phyloP scores from a whole-genome alignment of 2,797 vertebrate species.

The Mastacembelus armatus region DNA sequence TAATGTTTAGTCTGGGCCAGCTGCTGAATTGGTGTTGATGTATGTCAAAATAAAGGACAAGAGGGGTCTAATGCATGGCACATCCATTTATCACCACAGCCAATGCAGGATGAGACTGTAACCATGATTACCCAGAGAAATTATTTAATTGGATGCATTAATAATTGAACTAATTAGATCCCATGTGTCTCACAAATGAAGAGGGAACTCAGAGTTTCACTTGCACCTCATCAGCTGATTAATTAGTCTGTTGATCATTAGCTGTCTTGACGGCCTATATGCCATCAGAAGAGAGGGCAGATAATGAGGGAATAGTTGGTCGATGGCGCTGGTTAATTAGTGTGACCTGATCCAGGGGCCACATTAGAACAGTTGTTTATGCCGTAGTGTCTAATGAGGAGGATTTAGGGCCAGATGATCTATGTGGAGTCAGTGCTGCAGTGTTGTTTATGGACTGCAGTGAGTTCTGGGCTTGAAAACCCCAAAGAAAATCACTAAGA shows the following conservation, averaged over 20 bases:
- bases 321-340: constrained; percentile 99
- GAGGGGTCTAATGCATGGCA: constrained; percentile 35
- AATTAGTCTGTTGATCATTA: constrained; percentile 99
- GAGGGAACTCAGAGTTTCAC: constrained; percentile 91
- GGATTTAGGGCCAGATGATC: constrained; percentile 86
- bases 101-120: constrained; percentile 89
- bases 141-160: constrained; percentile 99
- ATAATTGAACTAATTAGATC: constrained; percentile 99
- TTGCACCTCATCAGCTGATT: constrained; percentile 92
- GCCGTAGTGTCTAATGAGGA: constrained; percentile 95
- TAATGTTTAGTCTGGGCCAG: constrained; percentile 48
- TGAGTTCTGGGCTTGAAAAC: constrained; percentile 47
- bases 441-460: constrained; percentile 59
- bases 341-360: constrained; percentile 98
- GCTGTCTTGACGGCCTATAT: constrained; percentile 94
- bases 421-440: constrained; percentile 55
- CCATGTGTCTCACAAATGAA: constrained; percentile 96
- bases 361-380: constrained; percentile 93
- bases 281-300: constrained; percentile 91
- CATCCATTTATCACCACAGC: constrained; percentile 91
- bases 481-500: constrained; percentile 52
- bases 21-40: constrained; percentile 42
- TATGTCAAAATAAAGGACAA: constrained; percentile 66
- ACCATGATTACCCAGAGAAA: constrained; percentile 95
- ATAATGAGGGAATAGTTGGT: constrained; percentile 94